phyloP scores from a whole-genome alignment of 2,888 invertebrate species.

The Pherbina coryleti region DNA sequence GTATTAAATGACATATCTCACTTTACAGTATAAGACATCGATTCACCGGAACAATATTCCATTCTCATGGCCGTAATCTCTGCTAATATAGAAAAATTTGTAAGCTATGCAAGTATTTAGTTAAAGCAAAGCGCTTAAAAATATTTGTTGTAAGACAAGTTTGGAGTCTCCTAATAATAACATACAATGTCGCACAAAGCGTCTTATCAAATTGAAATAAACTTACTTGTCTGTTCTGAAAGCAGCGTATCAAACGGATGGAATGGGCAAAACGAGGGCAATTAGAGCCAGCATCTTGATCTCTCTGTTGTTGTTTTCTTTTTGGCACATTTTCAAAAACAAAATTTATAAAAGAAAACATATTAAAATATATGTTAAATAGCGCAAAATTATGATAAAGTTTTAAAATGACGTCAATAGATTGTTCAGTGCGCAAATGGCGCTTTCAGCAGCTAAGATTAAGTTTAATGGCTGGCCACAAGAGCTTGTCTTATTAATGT shows the following conservation, averaged over 20 bases:
- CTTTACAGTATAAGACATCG: too few relatives aligned
- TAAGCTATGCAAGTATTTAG: not conserved
- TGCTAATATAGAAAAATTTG: not conserved
- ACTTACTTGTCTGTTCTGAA: not conserved
- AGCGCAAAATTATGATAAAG: not conserved
- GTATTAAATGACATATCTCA: too few relatives aligned
- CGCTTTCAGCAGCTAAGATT: too few relatives aligned
- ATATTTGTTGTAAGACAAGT: not conserved
- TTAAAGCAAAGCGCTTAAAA: too few relatives aligned
- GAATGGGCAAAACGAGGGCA: not conserved
- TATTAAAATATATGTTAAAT: slow-evolving; percentile 1
- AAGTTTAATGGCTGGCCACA: too few relatives aligned
- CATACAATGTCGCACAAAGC: not conserved
- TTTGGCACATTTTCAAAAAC: slow-evolving; percentile 4
- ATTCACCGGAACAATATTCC: too few relatives aligned
- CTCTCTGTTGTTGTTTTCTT: not conserved
- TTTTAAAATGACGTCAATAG: not conserved
- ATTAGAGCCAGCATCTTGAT: not conserved
- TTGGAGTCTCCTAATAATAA: not conserved
- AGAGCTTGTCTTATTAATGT: too few relatives aligned
- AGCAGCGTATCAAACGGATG: not conserved
- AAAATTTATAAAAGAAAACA: not conserved
- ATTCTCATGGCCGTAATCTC: too few relatives aligned
- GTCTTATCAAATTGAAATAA: not conserved
- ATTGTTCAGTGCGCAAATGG: not conserved